Evolutionary conservation across 2,888 invertebrate genomes (phyloP).

Genomic region (Dendrolimus pini): DNA sequence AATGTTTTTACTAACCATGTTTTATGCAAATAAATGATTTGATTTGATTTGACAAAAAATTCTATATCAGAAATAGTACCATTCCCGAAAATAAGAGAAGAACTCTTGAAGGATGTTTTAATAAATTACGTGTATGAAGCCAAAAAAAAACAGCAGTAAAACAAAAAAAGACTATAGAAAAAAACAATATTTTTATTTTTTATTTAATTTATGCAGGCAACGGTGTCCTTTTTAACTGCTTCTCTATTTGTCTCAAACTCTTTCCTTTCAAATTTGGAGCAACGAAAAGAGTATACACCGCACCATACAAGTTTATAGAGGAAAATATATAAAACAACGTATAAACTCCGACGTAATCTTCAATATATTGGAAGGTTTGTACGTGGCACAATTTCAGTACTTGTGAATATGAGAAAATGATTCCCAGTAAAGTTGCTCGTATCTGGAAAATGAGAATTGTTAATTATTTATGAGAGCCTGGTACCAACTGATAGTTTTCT

Average conservation of each 20-base stretch:
- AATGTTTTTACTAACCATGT: too few species aligned
- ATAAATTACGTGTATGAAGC: too few species aligned
- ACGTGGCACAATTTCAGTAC: conserved; percentile 44
- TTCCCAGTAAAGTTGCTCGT: conserved; percentile 38
- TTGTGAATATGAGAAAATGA: conserved; percentile 43
- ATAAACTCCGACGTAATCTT: conserved; percentile 48
- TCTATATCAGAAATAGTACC: too few species aligned
- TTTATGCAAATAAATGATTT: too few species aligned
- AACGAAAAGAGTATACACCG: conserved; percentile 44
- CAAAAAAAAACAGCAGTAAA: too few species aligned
- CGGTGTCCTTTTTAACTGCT: conserved; percentile 45
- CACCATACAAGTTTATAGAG: conserved; percentile 46
- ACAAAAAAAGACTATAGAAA: too few species aligned
- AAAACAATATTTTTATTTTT: too few species aligned
- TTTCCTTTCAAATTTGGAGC: conserved; percentile 41
- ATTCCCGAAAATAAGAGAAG: too few species aligned
- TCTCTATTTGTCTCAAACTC: conserved; percentile 46
- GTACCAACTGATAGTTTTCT: too few species aligned
- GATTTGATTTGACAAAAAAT: too few species aligned
- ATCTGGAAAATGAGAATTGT: conserved; percentile 36
- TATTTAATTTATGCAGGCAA: conserved; percentile 33
- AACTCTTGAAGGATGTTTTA: too few species aligned
- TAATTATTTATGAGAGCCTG: too few species aligned
- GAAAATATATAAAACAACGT: conserved; percentile 52
- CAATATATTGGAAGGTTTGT: conserved; percentile 46